A percentile compares a stretch with the other conserved stretches of the same genome.
Evolutionary conservation across 2,113 vertebrate species (phyloP).

Genomic region (Benitochromis conjunctus): DNA sequence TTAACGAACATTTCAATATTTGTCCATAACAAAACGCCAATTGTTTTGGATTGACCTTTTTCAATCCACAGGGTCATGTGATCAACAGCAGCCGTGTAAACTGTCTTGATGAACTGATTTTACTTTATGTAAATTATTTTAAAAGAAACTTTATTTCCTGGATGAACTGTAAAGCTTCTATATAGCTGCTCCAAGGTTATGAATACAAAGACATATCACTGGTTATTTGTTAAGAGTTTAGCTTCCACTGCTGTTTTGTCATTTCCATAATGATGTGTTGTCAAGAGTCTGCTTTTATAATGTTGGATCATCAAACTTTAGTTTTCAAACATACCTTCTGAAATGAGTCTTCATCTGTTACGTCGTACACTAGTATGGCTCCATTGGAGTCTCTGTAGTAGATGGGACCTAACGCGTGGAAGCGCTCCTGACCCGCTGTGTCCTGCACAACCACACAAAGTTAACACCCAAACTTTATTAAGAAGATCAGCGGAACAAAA

Average conservation of each 20-base stretch:
- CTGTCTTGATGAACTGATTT: background rate
- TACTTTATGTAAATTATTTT: background rate
- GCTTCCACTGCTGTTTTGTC: background rate
- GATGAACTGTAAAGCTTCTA: background rate
- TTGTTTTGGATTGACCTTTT: background rate
- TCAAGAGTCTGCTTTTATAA: background rate
- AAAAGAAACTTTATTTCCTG: background rate
- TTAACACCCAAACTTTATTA: background rate
- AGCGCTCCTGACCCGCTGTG: conserved; percentile 97
- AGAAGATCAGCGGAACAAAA: background rate
- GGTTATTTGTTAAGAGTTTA: background rate
- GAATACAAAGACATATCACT: background rate
- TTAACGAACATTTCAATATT: background rate
- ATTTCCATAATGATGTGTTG: background rate
- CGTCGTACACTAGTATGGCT: conserved; percentile 94
- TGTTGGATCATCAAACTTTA: background rate
- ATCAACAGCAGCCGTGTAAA: background rate
- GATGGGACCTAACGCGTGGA: conserved; percentile 95
- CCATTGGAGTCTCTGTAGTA: conserved; percentile 99
- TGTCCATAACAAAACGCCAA: background rate
- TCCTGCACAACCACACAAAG: conserved; percentile 73
- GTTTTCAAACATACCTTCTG: conserved; percentile 81
- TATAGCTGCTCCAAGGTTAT: background rate
- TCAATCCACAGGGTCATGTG: background rate
- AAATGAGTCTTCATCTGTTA: conserved; percentile 99